Evolutionary conservation across 2,888 invertebrate species (phyloP), one percentile per base, ranked within the genome.

Genomic region (Ypsolopha sequella): DNA sequence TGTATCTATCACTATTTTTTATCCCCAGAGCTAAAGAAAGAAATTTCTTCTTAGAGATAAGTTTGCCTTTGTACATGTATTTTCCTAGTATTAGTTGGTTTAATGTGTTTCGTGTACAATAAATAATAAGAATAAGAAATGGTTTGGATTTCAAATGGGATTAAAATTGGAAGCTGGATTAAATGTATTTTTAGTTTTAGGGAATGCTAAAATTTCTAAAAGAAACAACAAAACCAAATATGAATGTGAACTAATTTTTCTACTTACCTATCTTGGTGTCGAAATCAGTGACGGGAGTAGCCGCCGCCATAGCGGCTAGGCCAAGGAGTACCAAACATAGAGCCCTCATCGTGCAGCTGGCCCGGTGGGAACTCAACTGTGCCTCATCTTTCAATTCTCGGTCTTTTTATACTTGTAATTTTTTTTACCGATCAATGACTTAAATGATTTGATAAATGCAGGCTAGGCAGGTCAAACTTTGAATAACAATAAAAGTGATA

Each of bases 341-440:
- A 58, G 68, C 70, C 69, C 66, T 81, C 84, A 84, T 84, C 61
- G 59, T 77, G 73, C 70, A 72, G 72, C 64, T 56, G 60, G 66
- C 68, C 62, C 52, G 50, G 48, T 61, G 58, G 54, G 64, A 68
- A 66, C 60, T 60, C 65, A 73, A 80, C 79, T 81, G 80, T 77
- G 57, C 57, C 54, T 52, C 11, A 41, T 24, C 45, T 33, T n/a
- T 39, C 4, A 11, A 38, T 11, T 35, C 57, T 36, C 36, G 7
- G 53, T 52, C 64, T 58, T 70, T 77, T 70, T 76, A 75, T 76
- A 75, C 63, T 13, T 6, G n/a, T 10, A 36, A 38, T 39, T 51
- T 50, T 51, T 41, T 46, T 4, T 47, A 47, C 47, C 47, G 7
- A 14, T 44, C 44, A 44, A 6, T 44, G 24, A 13, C 24, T 33